Evolutionary conservation across 2,113 vertebrate genomes (phyloP), one percentile per base, ranked within the genome.

Genomic region (Cyanocitta stelleri): DNA sequence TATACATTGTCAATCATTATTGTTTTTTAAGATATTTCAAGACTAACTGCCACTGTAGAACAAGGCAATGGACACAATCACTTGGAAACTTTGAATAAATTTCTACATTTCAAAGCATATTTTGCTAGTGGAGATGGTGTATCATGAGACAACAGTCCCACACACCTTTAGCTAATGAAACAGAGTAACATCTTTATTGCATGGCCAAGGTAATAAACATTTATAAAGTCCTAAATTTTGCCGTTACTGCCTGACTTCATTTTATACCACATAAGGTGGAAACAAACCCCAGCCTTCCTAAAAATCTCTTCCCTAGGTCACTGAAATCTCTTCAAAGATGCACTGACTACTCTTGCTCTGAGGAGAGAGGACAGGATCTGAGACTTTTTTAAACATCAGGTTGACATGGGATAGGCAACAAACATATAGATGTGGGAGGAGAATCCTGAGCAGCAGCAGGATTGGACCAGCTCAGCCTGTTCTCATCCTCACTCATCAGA

Each of bases 361-460:
- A 86, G 26, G 54, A 68, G 17, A 33, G 21, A 76, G 6, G 11
- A 48, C 1, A 1, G 9, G 32, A 20, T 21, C 41, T 54, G 26
- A 56, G 30, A 29, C 4, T 3, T 37, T 54, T 80, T 84, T 37
- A 74, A 82, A 35, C 6, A 63, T 49, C 26, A 55, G 3, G 5
- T 15, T 78, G 43, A 71, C 27, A 24, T 2, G 24, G 16, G 13
- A 66, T 5, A 49, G 32, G 18, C 13, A 76, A 26, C 1, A 1
- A 89, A 68, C 0, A 0, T 5, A 16, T 9, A 68, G 26, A 30
- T 43, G 9, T 29, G 35, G 29, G n/a, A 85, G 8, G 10, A 33
- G 11, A 66, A 43, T 10, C 24, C 54, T 48, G 24, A 23, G 39
- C 26, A 66, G 63, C 76, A 77, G 30, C n/a, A 63, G 22, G 39